Evolutionary conservation across 2,113 vertebrate species (phyloP), one percentile per base, ranked within the genome.

Genomic region (Campylorhamphus procurvoides): DNA sequence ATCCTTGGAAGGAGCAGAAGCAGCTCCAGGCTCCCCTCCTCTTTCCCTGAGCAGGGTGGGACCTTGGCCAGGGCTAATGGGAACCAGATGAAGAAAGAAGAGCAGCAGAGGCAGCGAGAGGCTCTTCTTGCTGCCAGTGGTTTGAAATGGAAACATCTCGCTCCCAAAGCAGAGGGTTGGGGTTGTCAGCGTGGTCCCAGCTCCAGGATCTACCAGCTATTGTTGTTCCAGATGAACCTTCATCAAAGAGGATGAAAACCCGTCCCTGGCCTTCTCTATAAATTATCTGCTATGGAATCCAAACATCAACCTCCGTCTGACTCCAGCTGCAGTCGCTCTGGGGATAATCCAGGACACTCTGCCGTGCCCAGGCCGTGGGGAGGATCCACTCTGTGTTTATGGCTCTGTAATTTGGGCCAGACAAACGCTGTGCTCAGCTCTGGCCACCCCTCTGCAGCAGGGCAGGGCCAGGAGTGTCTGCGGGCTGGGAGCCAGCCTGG

Each of bases 51-150:
- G 58, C 87, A 16, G 50, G 28, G 47, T 18, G 62, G 91, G 96
- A 94, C 62, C 84, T 46, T 53, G 49, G 91, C 93, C 91, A 87
- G 78, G 74, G 18, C 64, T 97, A 95, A 97, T 94, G 71, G 13
- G 69, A 96, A 96, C 42, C 97, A 97, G 97, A 94, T 97, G 97
- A 28, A 5, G 18, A 67, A 90, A 68, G 87, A 76, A 40, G 72
- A 58, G 79, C 71, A 46, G 46, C 37, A 44, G 68, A 76, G 73
- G 17, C 73, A 6, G 63, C 10, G 9, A 77, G 8, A 67, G 74
- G 90, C 89, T 82, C 46, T 50, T 89, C 89, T 66, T n/a, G 27
- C 78, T 74, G 40, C 81, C 86, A 35, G 55, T 4, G 31, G 15
- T 47, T 62, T 50, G 27, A 31, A 77, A 82, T 14, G 69, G 86